phyloP scores from a whole-genome alignment of 2,113 vertebrate genomes.

The Pelvicachromis taeniatus region DNA sequence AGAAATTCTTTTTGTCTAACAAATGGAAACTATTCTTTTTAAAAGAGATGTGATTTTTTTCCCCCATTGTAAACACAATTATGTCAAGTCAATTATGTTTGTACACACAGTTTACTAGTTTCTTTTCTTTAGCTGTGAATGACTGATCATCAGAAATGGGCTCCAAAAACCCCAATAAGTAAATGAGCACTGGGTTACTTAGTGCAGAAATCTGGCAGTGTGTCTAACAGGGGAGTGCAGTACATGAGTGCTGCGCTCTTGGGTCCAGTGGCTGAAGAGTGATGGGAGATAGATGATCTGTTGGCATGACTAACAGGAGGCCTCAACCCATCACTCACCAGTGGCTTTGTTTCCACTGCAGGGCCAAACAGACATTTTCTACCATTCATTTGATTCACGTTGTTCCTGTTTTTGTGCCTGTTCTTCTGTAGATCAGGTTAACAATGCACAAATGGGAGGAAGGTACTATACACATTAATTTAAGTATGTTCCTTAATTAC shows the following conservation, averaged over 20 bases:
- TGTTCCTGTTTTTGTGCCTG: neutral
- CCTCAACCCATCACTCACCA: conserved; percentile 30
- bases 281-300: conserved; percentile 53
- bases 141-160: neutral
- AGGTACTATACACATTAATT: neutral
- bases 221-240: conserved; percentile 5
- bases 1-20: neutral
- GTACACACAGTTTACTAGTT: neutral
- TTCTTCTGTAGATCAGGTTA: neutral
- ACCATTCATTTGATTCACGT: neutral
- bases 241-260: conserved; percentile 54
- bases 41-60: neutral
- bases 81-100: neutral
- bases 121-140: neutral
- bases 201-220: neutral
- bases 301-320: conserved; percentile 43
- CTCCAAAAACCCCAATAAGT: neutral
- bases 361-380: neutral
- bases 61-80: neutral
- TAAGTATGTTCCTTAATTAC: neutral
- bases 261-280: conserved; percentile 60
- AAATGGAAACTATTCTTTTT: neutral
- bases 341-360: conserved; percentile 12
- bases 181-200: neutral
- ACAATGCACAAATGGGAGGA: neutral